Evolutionary conservation across 2,888 invertebrate species (phyloP).

Genomic region (Rotaria magnacalcarata): DNA sequence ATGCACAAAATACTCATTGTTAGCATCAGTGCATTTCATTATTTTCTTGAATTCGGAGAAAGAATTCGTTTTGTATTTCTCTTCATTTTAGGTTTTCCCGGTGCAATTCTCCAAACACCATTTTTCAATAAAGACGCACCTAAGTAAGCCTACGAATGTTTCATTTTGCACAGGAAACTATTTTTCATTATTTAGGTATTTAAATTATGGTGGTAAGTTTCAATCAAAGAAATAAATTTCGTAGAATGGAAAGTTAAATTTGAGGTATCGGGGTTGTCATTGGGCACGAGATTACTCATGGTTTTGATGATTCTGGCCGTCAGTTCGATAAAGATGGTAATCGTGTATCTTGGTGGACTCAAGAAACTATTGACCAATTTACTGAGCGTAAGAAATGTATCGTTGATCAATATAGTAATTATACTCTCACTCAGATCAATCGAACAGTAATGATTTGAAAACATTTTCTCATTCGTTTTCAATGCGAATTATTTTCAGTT

Average conservation of each 20-base stretch:
- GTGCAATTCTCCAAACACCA: slow-evolving; percentile 58
- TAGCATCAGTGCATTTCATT: not conserved
- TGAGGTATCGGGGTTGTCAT: not conserved
- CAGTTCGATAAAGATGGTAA: slow-evolving; percentile 93
- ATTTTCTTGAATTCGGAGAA: not conserved
- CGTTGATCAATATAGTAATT: slow-evolving; percentile 79
- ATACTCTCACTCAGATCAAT: slow-evolving; percentile 66
- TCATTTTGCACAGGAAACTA: no score
- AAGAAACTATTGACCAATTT: slow-evolving; percentile 79
- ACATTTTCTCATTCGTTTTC: no score
- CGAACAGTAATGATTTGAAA: slow-evolving; percentile 50
- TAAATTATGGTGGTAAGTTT: slow-evolving; percentile 46
- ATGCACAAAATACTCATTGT: not conserved
- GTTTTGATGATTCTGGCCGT: slow-evolving; percentile 62
- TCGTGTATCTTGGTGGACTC: slow-evolving; percentile 95
- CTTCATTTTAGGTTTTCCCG: slow-evolving; percentile 54
- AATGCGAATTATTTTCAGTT: slow-evolving; percentile 57
- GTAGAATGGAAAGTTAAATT: not conserved
- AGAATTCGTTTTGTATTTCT: not conserved
- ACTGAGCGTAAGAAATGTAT: slow-evolving; percentile 81
- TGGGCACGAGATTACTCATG: slow-evolving; percentile 34
- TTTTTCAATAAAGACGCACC: slow-evolving; percentile 57
- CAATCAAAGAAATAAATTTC: not conserved
- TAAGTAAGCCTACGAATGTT: slow-evolving; percentile 49
- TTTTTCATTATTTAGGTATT: slow-evolving; percentile 32